Base-by-base conservation (phyloP, 2,797 vertebrate genomes). In the Sebastiscus tertius region DNA sequence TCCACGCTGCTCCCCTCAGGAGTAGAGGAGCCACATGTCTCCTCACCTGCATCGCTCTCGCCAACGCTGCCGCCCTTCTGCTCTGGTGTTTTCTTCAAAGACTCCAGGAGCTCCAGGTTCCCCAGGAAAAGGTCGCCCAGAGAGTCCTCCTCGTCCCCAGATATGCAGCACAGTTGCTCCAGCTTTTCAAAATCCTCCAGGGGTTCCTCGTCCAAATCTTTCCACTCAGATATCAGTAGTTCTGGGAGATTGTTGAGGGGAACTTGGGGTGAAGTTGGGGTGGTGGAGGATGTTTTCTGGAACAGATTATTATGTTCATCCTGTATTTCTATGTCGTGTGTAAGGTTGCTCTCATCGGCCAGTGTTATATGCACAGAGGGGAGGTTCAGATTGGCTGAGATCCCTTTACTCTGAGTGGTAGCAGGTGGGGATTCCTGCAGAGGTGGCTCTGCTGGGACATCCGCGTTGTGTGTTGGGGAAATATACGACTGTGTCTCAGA, bases 141-240 rank as follows among this genome's bases (percentile, higher is more conserved):
- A 62, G 89, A 87, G 64, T 95, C 95, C 75, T 95, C 96, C 85
- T 96, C 96, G 60, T 96, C 96, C 22, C 92, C 96, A 49, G 96
- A 96, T 92, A 96, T 96, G 83, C 93, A 94, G 79, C 96, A 97
- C 74, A 97, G 88, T 75, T 96, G 93, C 71, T 97, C 96, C 58
- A 97, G 93, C 87, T 96, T 97, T 89, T 97, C 96, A 87, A 97
- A 97, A 75, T 97, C 96, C 86, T 97, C 96, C 80, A 97, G 81
- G 16, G 95, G 93, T 79, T 97, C 96, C 81, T 96, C 95, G 11
- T 97, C 95, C 87, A 96, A 87, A 86, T 96, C 94, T 86, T 96
- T 97, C 96, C 96, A 97, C 75, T 96, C 96, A n/a, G 96, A 97
- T 88, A 97, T 96, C 68, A 97, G 80, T 82, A 96, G 78, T 62